Base-by-base conservation (phyloP, 2,888 invertebrate species). In the Orgyia antiqua region DNA sequence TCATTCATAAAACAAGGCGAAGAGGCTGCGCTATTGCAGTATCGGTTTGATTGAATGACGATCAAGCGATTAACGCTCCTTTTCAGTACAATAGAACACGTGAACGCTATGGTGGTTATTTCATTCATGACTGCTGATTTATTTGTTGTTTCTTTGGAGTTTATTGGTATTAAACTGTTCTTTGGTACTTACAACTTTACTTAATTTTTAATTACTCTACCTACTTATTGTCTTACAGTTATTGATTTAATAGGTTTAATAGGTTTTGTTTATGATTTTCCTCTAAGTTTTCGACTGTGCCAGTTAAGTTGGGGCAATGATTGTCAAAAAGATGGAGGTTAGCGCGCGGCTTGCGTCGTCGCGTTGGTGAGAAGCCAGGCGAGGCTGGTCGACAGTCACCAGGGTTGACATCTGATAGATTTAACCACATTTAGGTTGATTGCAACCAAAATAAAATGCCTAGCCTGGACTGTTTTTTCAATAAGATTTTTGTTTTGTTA, bases 81-180 rank as follows among this genome's bases (percentile, higher is more conserved):
- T 74, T 68, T 66, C 58, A 67, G 66, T 68, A 77, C 74, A 76
- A 77, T 77, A 74, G 74, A 61, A 65, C 77, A 72, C 80, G 79
- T 78, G 74, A 71, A 67, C 57, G 63, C 39, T 45, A 47, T 51
- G 46, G 62, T 38, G 51, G 64, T 68, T 63, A 66, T 69, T 69
- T 69, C 73, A 79, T 83, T 80, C 73, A 76, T 70, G 58, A 54
- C 42, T 43, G 42, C 61, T n/a, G n/a, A n/a, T 15, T 15, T 15
- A 15, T 15, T 15, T n/a, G n/a, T n/a, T n/a, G n/a, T 15, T 15
- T 15, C 15, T n/a, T n/a, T n/a, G n/a, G n/a, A n/a, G 15, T 15
- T 15, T 15, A 15, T 15, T 15, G 15, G 15, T n/a, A n/a, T n/a
- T n/a, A n/a, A n/a, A n/a, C n/a, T n/a, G n/a, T n/a, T n/a, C n/a